phyloP scores from a whole-genome alignment of 2,113 vertebrate species.

The Bos indicus region DNA sequence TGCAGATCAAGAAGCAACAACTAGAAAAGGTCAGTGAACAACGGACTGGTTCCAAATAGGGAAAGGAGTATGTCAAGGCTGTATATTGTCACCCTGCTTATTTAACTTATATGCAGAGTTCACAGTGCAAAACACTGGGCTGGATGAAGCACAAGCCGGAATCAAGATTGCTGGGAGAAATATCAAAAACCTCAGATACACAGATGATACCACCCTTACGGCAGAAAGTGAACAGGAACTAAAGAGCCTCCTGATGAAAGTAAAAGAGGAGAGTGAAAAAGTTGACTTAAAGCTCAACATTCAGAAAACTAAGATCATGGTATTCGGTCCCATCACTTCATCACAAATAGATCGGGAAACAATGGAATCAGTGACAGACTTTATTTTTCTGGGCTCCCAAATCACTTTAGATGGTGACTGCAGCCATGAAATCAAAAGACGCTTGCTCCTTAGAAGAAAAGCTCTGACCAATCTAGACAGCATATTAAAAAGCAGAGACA shows the following conservation, averaged over 20 bases:
- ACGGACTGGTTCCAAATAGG: background rate
- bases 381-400: accelerated
- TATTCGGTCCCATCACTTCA: background rate
- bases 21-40: background rate
- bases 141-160: background rate
- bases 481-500: background rate
- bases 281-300: background rate
- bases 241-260: background rate
- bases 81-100: background rate
- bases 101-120: background rate
- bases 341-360: background rate
- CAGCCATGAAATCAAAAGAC: background rate
- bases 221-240: background rate
- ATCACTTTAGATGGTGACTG: background rate
- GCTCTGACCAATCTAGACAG: background rate
- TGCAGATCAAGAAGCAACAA: background rate
- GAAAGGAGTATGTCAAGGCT: background rate
- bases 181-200: background rate
- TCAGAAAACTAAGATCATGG: background rate
- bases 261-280: background rate
- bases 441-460: background rate
- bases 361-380: background rate
- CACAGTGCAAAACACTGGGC: background rate
- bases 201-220: background rate
- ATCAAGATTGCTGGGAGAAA: background rate